Conservation (phyloP, 1,140 invertebrate species). For the Coenobita brevimanus region DNA sequence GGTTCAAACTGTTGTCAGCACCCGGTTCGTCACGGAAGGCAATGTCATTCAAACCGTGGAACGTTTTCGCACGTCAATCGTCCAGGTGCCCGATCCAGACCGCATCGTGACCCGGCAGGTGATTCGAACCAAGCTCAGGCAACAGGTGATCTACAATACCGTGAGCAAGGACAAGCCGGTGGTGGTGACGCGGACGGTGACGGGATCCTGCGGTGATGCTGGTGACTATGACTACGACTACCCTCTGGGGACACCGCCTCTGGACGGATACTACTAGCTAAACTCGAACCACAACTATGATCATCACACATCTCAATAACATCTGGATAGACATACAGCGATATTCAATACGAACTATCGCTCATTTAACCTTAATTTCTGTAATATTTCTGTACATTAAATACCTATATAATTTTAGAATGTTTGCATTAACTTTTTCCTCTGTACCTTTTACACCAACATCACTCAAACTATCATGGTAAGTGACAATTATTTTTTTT, state of each 20-base stretch:
- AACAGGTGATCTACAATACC: conserved; percentile 41
- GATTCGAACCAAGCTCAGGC: not conserved
- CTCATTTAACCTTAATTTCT: not conserved
- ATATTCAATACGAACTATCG: not conserved
- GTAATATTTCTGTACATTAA: conserved; percentile 48
- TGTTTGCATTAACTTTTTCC: not conserved
- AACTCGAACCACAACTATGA: not conserved
- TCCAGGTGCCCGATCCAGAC: conserved; percentile 43
- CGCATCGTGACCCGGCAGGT: conserved; percentile 25
- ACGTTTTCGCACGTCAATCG: conserved; percentile 23
- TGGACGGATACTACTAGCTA: too few species aligned
- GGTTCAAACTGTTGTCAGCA: conserved; percentile 35
- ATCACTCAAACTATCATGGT: too few species aligned
- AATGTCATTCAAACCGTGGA: not conserved
- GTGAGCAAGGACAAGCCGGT: conserved; percentile 19
- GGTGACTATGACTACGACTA: not conserved
- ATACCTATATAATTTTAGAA: not conserved
- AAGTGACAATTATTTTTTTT: too few species aligned
- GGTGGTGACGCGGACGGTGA: conserved; percentile 33
- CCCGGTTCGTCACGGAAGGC: conserved; percentile 13
- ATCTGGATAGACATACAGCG: not conserved
- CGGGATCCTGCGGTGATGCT: conserved; percentile 33
- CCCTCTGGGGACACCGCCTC: too few species aligned
- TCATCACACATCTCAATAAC: not conserved
- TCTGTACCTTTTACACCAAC: too few species aligned